These are phyloP conservation scores for Sphaerophoria taeniata DNA, from an alignment of 2,888 invertebrate species.

Conservation along the genomic window DNA sequence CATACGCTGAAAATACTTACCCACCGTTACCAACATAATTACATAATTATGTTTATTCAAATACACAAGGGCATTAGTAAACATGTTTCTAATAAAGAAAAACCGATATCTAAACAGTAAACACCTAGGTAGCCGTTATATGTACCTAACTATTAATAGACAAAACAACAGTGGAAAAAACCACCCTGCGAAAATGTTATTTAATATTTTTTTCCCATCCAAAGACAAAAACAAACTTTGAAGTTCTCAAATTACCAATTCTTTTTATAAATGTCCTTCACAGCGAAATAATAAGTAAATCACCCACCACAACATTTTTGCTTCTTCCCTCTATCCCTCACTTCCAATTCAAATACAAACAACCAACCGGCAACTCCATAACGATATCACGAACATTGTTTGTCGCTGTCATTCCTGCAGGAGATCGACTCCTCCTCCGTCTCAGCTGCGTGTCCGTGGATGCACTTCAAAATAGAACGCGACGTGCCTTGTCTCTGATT, in stretches of 20 bases:
- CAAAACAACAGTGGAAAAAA: too few species aligned
- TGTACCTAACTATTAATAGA: too few species aligned
- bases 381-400: neutral
- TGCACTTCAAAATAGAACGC: constrained; percentile 19
- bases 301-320: neutral
- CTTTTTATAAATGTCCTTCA: constrained; percentile 3
- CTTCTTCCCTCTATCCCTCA: too few species aligned
- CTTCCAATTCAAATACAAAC: too few species aligned
- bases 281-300: neutral
- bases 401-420: neutral
- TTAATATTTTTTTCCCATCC: neutral
- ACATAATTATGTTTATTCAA: too few species aligned
- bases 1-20: too few species aligned
- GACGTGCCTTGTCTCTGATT: constrained; percentile 61
- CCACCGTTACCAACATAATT: too few species aligned
- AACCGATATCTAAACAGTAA: too few species aligned
- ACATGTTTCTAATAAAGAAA: too few species aligned
- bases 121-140: too few species aligned
- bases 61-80: too few species aligned
- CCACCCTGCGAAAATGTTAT: neutral
- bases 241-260: constrained; percentile 20
- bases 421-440: neutral
- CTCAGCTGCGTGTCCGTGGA: neutral
- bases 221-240: neutral
- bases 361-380: neutral